These are phyloP conservation scores for Pardosa pseudoannulata DNA, from an alignment of 2,888 invertebrate species.

Conservation along the genomic window DNA sequence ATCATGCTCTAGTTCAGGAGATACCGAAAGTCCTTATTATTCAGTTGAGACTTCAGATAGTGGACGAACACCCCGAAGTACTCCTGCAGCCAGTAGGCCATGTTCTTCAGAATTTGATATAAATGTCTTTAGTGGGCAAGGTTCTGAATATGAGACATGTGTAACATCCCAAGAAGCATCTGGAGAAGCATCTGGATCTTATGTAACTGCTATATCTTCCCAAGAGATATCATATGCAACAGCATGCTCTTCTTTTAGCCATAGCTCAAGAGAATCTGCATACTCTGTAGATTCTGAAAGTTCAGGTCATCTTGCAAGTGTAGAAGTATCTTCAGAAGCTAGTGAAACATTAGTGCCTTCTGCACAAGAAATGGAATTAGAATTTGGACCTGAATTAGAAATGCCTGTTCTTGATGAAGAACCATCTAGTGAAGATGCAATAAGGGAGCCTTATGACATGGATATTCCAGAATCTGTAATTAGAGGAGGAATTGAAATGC, in stretches of 20 bases:
- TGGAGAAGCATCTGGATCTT: conserved; percentile 79
- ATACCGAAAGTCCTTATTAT: conserved; percentile 87
- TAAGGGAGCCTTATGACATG: conserved; percentile 76
- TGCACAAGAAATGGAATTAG: conserved; percentile 84
- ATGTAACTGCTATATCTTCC: conserved; percentile 83
- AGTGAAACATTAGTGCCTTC: conserved; percentile 96
- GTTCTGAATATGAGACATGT: conserved; percentile 90
- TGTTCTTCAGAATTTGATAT: conserved; percentile 90
- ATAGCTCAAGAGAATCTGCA: conserved; percentile 90
- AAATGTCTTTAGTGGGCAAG: conserved; percentile 79
- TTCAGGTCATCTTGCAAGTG: conserved; percentile 90
- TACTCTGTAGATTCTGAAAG: conserved; percentile 92
- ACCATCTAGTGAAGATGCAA: conserved; percentile 73
- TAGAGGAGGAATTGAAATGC: conserved; percentile 72
- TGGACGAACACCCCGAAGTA: conserved; percentile 80
- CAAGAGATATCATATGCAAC: conserved; percentile 86
- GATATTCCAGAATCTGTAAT: conserved; percentile 76
- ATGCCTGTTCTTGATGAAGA: conserved; percentile 79
- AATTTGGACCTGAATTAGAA: conserved; percentile 82
- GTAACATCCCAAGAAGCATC: conserved; percentile 83
- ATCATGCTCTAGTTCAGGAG: conserved; percentile 88
- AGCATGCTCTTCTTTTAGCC: conserved; percentile 87
- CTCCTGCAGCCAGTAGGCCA: conserved; percentile 83
- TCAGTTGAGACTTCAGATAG: conserved; percentile 86
- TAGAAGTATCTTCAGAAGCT: conserved; percentile 90